Base-by-base conservation (phyloP, 2,888 invertebrate genomes). In the Machimus atricapillus region DNA sequence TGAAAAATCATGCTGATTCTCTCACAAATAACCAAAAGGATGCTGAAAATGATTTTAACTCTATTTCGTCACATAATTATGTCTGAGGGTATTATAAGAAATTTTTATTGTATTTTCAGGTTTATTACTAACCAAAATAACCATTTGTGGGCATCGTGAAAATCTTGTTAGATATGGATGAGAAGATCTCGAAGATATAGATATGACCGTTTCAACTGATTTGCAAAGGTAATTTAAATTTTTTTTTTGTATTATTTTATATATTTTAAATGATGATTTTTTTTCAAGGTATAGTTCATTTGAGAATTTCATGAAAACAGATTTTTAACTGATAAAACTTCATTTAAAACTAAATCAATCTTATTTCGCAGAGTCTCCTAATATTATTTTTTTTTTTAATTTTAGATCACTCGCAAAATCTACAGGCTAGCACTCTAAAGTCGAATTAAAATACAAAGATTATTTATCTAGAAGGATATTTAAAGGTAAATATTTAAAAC, bases 21-120 rank as follows among this genome's bases (percentile, higher is more conserved):
- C 86, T 88, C 87, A 73, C 8, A 89, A 87, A 89, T 89, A 90
- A 87, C 90, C 90, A 90, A 90, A 90, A 90, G 90, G 90, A 90
- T 90, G 88, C 90, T 90, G 90, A 90, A 87, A 19, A 76, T 16
- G 0, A 46, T 46, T 46, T 46, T 46, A 14, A 14, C 3, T 16
- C 14, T 14, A 46, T 46, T 46, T 46, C 43, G 14, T 46, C 4
- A 14, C 12, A 46, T 16, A 16, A 14, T 46, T 46, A 46, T 46
- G 4, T 4, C 0, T 1, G 14, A 16, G 4, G 12, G 4, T 46
- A 46, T 46, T 46, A 46, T 46, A 46, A 4, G 5, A 4, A 46
- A 46, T 46, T 2, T 9, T 46, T 14, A 46, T 46, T 46, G 4
- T 46, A 46, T 46, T 46, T 46, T 46, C 43, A 46, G 43, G 16